A percentile compares a stretch with the other conserved stretches of the same genome.
These are phyloP conservation scores for Telenomus remus DNA, from an alignment of 1,140 invertebrate species.

Conservation along the genomic window DNA sequence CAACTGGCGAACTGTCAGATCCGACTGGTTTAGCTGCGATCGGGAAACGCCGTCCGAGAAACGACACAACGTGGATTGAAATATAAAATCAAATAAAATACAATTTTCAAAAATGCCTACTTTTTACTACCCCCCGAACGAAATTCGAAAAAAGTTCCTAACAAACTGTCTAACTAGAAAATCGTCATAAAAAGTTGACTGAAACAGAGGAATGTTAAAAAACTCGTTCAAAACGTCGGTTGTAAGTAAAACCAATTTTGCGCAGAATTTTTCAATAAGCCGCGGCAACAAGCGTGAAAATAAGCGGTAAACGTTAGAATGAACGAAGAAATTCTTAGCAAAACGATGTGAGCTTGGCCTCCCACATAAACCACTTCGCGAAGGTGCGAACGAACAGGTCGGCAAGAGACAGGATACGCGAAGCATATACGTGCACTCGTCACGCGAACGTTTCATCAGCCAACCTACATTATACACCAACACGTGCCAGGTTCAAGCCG, in stretches of 20 bases:
- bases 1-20: conserved; percentile 37
- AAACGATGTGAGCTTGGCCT: conserved; percentile 40
- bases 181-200: too few relatives aligned
- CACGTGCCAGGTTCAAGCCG: conserved; percentile 60
- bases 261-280: conserved; percentile 41
- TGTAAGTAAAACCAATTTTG: conserved; percentile 55
- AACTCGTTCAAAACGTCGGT: conserved; percentile 33
- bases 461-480: conserved; percentile 68
- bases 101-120: too few relatives aligned
- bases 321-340: conserved; percentile 45
- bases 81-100: too few relatives aligned
- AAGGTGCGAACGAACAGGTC: conserved; percentile 71
- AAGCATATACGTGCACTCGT: conserved; percentile 67
- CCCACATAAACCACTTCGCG: conserved; percentile 38
- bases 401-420: conserved; percentile 69
- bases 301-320: conserved; percentile 45
- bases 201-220: conserved; percentile 33
- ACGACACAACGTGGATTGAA: conserved; percentile 42
- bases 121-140: too few relatives aligned
- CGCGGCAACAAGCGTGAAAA: conserved; percentile 51
- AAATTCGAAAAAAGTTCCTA: too few relatives aligned
- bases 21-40: conserved; percentile 41
- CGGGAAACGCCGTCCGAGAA: conserved; percentile 52
- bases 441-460: conserved; percentile 75
- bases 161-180: too few relatives aligned